Percentiles rank a stretch among this genome's conserved stretches.
phyloP scores from a whole-genome alignment of 1,140 invertebrate species.

The Zaprionus tsacasi region DNA sequence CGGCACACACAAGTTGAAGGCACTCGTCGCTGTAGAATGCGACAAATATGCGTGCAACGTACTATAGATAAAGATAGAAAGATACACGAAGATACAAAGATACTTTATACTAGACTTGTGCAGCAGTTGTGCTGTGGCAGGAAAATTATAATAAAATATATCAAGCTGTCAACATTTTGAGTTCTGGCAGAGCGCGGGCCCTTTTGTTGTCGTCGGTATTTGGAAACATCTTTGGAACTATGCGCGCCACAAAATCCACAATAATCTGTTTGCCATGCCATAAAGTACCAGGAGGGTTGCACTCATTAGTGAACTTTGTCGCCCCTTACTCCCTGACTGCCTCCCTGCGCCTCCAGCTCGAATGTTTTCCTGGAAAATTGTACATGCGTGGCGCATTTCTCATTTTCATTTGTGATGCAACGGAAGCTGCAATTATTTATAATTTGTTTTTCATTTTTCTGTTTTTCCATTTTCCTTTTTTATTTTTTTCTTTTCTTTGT shows the following conservation, averaged over 20 bases:
- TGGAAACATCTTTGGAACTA: slow-evolving; percentile 73
- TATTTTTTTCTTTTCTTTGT: slow-evolving; percentile 3
- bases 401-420: slow-evolving; percentile 54
- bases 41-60: slow-evolving; percentile 51
- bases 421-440: slow-evolving; percentile 80
- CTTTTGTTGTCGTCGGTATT: slow-evolving; percentile 75
- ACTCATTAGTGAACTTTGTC: slow-evolving; percentile 72
- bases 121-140: slow-evolving; percentile 31
- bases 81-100: slow-evolving; percentile 15
- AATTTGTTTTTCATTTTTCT: slow-evolving; percentile 58
- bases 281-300: slow-evolving; percentile 49
- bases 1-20: slow-evolving; percentile 6
- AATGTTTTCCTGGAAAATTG: slow-evolving; percentile 64
- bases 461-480: too few relatives aligned
- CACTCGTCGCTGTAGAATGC: slow-evolving; percentile 51
- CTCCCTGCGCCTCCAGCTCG: neutral
- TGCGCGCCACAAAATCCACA: slow-evolving; percentile 77
- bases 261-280: slow-evolving; percentile 69
- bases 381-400: slow-evolving; percentile 71
- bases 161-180: slow-evolving; percentile 80
- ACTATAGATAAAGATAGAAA: slow-evolving; percentile 24
- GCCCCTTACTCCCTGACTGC: neutral
- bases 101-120: slow-evolving; percentile 42
- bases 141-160: slow-evolving; percentile 82
- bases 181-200: slow-evolving; percentile 52